phyloP scores from a whole-genome alignment of 2,888 invertebrate genomes.

The Endomychus coccineus region DNA sequence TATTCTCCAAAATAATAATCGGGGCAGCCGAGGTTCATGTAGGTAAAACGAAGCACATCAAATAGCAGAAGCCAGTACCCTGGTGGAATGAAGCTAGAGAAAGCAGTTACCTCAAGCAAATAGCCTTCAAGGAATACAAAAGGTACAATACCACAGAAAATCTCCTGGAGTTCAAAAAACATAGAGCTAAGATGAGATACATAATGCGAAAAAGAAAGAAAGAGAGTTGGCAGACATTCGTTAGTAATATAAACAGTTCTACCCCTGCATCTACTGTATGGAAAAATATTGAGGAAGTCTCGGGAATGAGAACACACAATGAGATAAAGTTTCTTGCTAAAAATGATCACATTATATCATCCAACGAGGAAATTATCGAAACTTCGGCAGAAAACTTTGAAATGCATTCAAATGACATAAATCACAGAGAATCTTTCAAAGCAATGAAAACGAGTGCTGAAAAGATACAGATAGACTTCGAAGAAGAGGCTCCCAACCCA shows the following conservation, averaged over 20 bases:
- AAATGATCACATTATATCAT: too few relatives aligned
- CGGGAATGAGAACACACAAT: too few relatives aligned
- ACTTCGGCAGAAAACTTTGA: too few relatives aligned
- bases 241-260: constrained; percentile 6
- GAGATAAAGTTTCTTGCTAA: too few relatives aligned
- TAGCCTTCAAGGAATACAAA: constrained; percentile 17
- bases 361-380: too few relatives aligned
- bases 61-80: constrained; percentile 5
- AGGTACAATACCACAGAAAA: constrained; percentile 13
- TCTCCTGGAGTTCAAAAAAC: constrained; percentile 15
- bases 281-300: constrained; percentile 6
- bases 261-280: constrained; percentile 13
- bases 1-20: too few relatives aligned
- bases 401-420: too few relatives aligned
- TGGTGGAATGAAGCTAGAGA: constrained; percentile 20
- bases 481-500: too few relatives aligned
- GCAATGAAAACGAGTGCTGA: too few relatives aligned
- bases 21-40: too few relatives aligned
- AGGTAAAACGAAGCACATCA: not conserved
- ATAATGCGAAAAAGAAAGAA: constrained; percentile 14
- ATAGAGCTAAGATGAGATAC: constrained; percentile 13
- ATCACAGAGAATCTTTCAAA: too few relatives aligned
- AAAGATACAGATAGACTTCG: too few relatives aligned
- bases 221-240: constrained; percentile 14
- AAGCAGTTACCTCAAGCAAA: constrained; percentile 11